Conservation (phyloP, 2,113 vertebrate genomes). For the Alexandromys fortis region DNA sequence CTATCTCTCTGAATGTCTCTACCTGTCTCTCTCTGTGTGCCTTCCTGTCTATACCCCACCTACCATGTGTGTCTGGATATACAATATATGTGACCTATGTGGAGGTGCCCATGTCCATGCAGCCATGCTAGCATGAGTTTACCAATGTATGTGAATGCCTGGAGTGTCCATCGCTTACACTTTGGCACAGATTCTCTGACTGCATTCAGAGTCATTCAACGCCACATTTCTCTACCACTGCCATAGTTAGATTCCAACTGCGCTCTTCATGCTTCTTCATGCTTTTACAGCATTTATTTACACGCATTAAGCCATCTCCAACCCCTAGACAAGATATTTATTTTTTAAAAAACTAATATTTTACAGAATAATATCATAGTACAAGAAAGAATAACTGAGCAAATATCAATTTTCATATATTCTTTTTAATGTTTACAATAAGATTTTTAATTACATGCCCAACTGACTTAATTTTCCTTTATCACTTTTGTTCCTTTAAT, state of each 20-base stretch:
- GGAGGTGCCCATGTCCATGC: not conserved
- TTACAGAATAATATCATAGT: not conserved
- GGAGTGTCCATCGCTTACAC: not conserved
- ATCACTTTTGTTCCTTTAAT: not conserved
- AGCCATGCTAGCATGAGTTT: not conserved
- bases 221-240: not conserved
- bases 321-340: not conserved
- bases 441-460: fast-evolving
- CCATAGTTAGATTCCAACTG: not conserved
- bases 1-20: not conserved
- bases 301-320: fast-evolving
- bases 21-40: not conserved
- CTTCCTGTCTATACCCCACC: not conserved
- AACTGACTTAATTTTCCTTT: not conserved
- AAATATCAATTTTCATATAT: not conserved
- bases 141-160: not conserved
- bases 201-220: not conserved
- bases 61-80: not conserved
- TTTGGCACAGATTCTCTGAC: not conserved
- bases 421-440: not conserved
- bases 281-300: not conserved
- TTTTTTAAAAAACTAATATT: not conserved
- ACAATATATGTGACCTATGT: not conserved
- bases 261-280: not conserved
- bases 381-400: not conserved